Base-by-base conservation (phyloP, 2,113 vertebrate genomes). In the Regulus satrapa region DNA sequence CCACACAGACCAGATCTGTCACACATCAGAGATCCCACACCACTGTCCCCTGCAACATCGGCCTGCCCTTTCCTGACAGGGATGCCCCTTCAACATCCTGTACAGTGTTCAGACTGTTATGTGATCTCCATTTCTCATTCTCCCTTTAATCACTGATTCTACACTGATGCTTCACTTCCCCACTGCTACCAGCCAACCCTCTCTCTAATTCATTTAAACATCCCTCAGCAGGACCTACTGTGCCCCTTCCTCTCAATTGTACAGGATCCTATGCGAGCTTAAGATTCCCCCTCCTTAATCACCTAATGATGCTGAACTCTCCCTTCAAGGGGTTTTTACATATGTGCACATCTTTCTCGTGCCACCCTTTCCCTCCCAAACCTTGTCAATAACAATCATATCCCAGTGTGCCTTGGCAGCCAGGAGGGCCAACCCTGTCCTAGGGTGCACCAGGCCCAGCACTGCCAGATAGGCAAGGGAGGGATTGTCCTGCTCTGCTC, bases 401-500 rank as follows among this genome's bases (percentile, higher is more conserved):
- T 14, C 34, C 51, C 72, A 36, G 83, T 5, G 17, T 43, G 26
- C 21, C 54, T 62, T 6, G 3, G 21, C 18, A 43, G 21, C 11
- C 72, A 18, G 36, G 26, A 76, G 62, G 14, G 52, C 17, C 32
- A 76, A 1, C 14, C 14, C 12, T 67, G 21, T 17, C 71, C 43
- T 25, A 17, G 16, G 31, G 25, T 2, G 20, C 52, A 49, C 21
- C 31, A 58, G 26, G 17, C 10, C 7, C 26, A 51, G 43, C 61
- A 76, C 1, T 3, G 2, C 31, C 36, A 26, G 31, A 3, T 1
- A 0, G 32, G 7, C 17, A 51, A 48, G 18, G 21, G 20, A 58
- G 24, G 11, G 31, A 32, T 4, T 43, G 52, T 59, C 17, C 62
- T 4, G 1, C 36, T 58, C 34, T 58, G 25, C 17, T 31, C 51